These are phyloP conservation scores for Sipha flava DNA, from an alignment of 1,140 invertebrate genomes.

Conservation along the genomic window DNA sequence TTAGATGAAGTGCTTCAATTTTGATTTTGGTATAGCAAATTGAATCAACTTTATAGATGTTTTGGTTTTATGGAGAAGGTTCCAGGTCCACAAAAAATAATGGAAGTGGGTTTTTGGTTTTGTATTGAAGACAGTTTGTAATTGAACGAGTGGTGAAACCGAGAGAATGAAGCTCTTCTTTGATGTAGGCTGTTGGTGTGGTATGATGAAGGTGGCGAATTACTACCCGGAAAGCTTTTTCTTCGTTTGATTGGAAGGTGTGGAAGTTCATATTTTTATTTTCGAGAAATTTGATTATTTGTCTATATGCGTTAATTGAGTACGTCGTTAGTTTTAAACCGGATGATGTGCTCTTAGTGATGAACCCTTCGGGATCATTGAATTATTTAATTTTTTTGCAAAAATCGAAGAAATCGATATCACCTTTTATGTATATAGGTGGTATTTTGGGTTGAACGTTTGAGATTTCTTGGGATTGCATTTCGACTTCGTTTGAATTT, in stretches of 20 bases:
- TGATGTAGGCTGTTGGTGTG: neutral
- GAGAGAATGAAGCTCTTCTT: too few species aligned
- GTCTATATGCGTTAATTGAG: too few species aligned
- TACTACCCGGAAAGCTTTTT: neutral
- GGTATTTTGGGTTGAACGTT: neutral
- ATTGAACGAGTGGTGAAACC: too few species aligned
- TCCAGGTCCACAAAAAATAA: too few species aligned
- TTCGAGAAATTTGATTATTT: neutral
- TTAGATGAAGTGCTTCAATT: too few species aligned
- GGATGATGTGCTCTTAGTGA: too few species aligned
- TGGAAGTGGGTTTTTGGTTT: conserved; percentile 39
- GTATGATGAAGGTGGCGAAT: neutral
- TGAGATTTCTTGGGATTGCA: neutral
- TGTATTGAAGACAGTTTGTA: conserved; percentile 28
- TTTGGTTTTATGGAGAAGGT: too few species aligned
- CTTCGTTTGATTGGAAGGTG: conserved; percentile 29
- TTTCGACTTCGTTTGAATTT: too few species aligned
- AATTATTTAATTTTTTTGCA: neutral
- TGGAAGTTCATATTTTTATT: neutral
- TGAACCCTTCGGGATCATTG: neutral
- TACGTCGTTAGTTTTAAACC: neutral
- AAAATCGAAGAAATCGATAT: neutral
- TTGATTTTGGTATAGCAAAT: too few species aligned
- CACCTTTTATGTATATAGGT: neutral
- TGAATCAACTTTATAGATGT: too few species aligned